Conservation (phyloP, 1,140 invertebrate genomes). For the Amyelois transitella region DNA sequence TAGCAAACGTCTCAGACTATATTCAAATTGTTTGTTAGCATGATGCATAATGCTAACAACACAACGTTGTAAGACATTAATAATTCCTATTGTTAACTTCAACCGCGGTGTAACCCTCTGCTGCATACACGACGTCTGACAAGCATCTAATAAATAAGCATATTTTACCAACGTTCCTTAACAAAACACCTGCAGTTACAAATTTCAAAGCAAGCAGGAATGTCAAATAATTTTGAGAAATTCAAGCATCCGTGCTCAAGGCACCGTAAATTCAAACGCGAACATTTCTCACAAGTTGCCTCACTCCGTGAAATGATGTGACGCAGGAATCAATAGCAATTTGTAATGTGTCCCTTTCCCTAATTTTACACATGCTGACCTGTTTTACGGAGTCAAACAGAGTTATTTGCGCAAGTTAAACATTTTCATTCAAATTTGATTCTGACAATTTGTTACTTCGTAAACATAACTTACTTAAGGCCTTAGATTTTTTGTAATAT, state of each 20-base stretch:
- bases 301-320: background rate
- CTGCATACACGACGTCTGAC: constrained; percentile 1
- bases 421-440: background rate
- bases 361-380: background rate
- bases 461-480: background rate
- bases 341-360: background rate
- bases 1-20: background rate
- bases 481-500: no score
- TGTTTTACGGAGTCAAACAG: background rate
- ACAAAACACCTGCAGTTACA: constrained; percentile 10
- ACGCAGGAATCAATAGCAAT: background rate
- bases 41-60: background rate
- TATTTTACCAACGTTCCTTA: constrained; percentile 2
- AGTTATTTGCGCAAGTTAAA: background rate
- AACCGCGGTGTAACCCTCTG: background rate
- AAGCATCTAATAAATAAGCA: constrained; percentile 6
- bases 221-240: constrained; percentile 15
- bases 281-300: background rate
- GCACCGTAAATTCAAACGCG: constrained; percentile 5
- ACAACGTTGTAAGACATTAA: constrained; percentile 3
- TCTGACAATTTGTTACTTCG: background rate
- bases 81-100: constrained; percentile 6
- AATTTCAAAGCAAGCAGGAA: constrained; percentile 8
- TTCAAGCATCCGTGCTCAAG: constrained; percentile 8
- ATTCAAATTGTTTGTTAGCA: background rate